Conservation (phyloP, 2,888 invertebrate species). For the Lagria hirta region DNA sequence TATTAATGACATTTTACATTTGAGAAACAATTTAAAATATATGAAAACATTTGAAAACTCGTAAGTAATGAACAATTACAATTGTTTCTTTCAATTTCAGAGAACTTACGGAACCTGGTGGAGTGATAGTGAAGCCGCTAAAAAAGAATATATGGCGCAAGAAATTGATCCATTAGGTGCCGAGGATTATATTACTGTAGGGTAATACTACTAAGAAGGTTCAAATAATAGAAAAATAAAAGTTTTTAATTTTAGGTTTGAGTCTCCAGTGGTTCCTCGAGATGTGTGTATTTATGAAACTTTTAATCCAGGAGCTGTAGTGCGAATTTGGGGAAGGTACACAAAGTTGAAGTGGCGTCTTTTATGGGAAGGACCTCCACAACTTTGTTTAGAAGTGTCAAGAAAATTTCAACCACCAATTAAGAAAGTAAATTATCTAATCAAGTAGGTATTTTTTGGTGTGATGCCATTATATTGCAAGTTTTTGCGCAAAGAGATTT, state of each 20-base stretch:
- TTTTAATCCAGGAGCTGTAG: slow-evolving; percentile 81
- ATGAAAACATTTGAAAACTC: no score
- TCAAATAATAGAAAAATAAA: slow-evolving; percentile 1
- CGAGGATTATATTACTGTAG: slow-evolving; percentile 70
- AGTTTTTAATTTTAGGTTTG: slow-evolving; percentile 59
- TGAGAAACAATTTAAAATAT: no score
- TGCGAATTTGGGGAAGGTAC: slow-evolving; percentile 74
- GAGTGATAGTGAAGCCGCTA: slow-evolving; percentile 74
- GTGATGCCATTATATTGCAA: no score
- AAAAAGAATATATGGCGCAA: slow-evolving; percentile 72
- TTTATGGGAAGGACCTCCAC: slow-evolving; percentile 75
- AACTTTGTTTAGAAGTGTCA: slow-evolving; percentile 60
- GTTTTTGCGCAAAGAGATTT: no score
- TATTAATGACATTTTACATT: no score
- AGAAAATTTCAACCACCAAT: slow-evolving; percentile 78
- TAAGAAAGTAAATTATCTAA: slow-evolving; percentile 58
- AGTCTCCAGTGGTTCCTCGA: slow-evolving; percentile 66
- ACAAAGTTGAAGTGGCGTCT: slow-evolving; percentile 64
- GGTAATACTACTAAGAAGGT: slow-evolving; percentile 57
- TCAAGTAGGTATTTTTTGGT: slow-evolving; percentile 54
- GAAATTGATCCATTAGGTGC: slow-evolving; percentile 67
- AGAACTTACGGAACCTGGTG: slow-evolving; percentile 86
- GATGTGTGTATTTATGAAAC: slow-evolving; percentile 79
- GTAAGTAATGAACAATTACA: no score
- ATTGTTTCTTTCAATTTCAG: no score